These are phyloP conservation scores for Branchinecta lynchi DNA, from an alignment of 1,140 invertebrate genomes.

Conservation along the genomic window DNA sequence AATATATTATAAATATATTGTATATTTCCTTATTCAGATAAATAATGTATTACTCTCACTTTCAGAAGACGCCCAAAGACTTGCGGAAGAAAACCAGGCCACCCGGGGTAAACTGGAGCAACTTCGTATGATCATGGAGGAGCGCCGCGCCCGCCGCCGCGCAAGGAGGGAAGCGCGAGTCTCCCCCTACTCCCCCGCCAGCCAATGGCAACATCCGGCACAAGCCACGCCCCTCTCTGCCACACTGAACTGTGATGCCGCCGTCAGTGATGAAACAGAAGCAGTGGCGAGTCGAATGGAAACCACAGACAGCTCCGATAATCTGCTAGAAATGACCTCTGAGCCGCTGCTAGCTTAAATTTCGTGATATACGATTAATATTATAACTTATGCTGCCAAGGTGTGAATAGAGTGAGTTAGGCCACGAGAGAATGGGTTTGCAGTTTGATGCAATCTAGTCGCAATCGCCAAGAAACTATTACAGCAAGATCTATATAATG, in stretches of 20 bases:
- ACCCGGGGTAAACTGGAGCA: constrained; percentile 71
- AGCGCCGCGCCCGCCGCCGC: constrained; percentile 59
- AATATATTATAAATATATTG: neutral
- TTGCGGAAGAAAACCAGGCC: constrained; percentile 49
- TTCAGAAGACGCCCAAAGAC: constrained; percentile 19
- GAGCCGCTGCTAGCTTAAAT: constrained; percentile 3
- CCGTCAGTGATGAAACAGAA: constrained; percentile 7
- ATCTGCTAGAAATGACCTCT: neutral
- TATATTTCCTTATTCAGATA: constrained; percentile 10
- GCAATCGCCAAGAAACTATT: neutral
- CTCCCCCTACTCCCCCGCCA: constrained; percentile 43
- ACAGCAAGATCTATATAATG: no score
- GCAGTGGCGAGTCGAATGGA: neutral
- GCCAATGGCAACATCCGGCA: neutral
- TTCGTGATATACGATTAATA: neutral
- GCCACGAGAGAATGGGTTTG: neutral
- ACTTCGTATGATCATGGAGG: constrained; percentile 68
- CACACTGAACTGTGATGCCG: constrained; percentile 2
- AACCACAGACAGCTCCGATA: neutral
- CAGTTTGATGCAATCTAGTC: constrained; percentile 6
- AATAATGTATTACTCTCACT: constrained; percentile 15
- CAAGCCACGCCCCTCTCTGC: neutral
- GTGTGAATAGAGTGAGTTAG: neutral
- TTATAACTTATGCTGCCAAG: neutral
- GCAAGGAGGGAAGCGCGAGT: constrained; percentile 53